phyloP scores from a whole-genome alignment of 2,888 invertebrate species.

The Tiliacea citrago region DNA sequence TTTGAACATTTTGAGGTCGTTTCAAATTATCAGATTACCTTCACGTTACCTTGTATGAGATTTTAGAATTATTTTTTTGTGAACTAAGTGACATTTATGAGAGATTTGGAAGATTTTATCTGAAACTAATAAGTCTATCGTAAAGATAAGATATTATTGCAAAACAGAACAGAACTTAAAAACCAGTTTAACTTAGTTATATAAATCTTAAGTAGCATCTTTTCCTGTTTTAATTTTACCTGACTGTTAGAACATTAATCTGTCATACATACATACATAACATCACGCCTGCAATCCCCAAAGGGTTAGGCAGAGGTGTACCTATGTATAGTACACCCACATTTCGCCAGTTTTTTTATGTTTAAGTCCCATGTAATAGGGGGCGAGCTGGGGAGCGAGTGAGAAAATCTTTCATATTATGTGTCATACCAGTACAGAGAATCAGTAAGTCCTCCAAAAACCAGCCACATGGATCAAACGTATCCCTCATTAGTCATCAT shows the following conservation, averaged over 20 bases:
- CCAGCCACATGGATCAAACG: neutral
- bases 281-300: too few species aligned
- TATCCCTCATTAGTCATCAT: neutral
- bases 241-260: neutral
- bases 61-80: constrained; percentile 1
- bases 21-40: constrained; percentile 18
- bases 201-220: neutral
- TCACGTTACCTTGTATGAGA: neutral
- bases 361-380: too few species aligned
- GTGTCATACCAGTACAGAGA: neutral
- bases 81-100: neutral
- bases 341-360: too few species aligned
- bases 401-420: too few species aligned
- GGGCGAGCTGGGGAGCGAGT: too few species aligned
- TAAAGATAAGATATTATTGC: neutral
- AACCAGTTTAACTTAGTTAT: constrained; percentile 2
- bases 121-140: neutral
- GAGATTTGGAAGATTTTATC: neutral
- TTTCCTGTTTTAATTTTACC: neutral
- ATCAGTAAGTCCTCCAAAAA: neutral
- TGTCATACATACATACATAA: too few species aligned
- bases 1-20: constrained; percentile 41
- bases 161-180: neutral
- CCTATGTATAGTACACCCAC: too few species aligned
- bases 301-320: too few species aligned